phyloP scores from a whole-genome alignment of 2,113 vertebrate species.

The Lepus americanus region DNA sequence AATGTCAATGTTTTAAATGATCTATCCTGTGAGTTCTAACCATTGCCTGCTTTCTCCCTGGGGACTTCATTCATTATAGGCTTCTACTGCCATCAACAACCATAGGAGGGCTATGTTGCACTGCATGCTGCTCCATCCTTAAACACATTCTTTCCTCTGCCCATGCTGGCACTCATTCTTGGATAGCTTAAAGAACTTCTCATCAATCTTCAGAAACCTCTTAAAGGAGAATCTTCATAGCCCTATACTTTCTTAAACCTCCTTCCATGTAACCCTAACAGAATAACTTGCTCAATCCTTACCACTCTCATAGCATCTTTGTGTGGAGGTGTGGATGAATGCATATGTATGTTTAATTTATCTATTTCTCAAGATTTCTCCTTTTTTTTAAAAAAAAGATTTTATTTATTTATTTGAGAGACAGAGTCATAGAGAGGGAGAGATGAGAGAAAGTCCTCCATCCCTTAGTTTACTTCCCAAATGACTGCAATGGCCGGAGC shows the following conservation, averaged over 20 bases:
- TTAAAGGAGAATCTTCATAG: background rate
- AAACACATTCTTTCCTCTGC: background rate
- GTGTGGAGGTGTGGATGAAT: background rate
- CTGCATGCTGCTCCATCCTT: background rate
- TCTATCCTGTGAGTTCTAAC: background rate
- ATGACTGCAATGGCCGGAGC: too few relatives aligned
- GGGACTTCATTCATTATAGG: background rate
- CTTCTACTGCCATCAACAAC: too few relatives aligned
- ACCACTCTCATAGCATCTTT: background rate
- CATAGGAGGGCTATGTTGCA: background rate
- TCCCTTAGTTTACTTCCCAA: too few relatives aligned
- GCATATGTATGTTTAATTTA: background rate
- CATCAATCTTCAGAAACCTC: background rate
- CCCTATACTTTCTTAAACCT: background rate
- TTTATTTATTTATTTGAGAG: background rate
- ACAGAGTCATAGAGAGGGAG: too few relatives aligned
- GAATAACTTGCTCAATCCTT: background rate
- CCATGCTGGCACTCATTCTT: background rate
- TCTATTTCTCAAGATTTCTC: background rate
- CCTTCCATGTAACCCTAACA: background rate
- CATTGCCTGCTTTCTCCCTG: background rate
- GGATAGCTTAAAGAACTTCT: background rate
- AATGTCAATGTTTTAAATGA: background rate
- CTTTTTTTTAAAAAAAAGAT: background rate
- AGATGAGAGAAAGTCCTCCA: too few relatives aligned